Evolutionary conservation across 35 echinoderm and acorn worm genomes (phyloP), one percentile per base, ranked within the genome.

Genomic region (Ophioderma brevispina): DNA sequence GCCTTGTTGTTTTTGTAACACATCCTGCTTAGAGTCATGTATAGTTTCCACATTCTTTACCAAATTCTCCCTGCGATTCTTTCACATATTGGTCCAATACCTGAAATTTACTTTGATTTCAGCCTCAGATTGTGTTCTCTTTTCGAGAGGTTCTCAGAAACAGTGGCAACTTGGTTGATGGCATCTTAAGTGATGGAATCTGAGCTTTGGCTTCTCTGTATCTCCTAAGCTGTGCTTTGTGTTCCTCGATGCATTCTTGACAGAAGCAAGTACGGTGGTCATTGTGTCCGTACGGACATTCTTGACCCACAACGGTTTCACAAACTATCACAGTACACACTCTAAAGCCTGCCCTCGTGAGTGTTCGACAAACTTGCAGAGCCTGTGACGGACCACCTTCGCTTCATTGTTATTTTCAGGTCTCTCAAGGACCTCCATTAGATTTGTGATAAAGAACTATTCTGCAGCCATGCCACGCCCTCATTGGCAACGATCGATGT

Each of bases 371-470:
- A 80, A 4, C 11, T 15, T 80, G 35, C 78, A 80, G 17, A 18
- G 81, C 85, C 17, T 87, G 78, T 64, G 86, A 86, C 21, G 77
- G 81, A 30, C 78, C 81, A 25, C 86, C 80, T n/a, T 93, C 85
- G 85, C 94, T 64, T 83, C 89, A 37, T 87, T 89, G 41, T 94
- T 98, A 64, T 90, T 95, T 70, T 98, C 96, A 81, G 96, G 96
- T 42, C 85, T 94, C 75, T 98, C 96, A 41, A 98, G 50, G 31
- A 98, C 96, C 87, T 98, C 96, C 96, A 98, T 98, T 59, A 98
- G 90, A 55, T 98, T 98, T 0, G 96, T 98, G 79, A 98, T 98
- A 80, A 98, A 98, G 90, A 98, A 98, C 95, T 98, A 43, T 88
- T 92, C 75, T 98, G 96, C 21, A 98, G 82, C 36, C 96, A 92